Evolutionary conservation across 2,888 invertebrate genomes (phyloP), one percentile per base, ranked within the genome.

Genomic region (Gortyna flavago): DNA sequence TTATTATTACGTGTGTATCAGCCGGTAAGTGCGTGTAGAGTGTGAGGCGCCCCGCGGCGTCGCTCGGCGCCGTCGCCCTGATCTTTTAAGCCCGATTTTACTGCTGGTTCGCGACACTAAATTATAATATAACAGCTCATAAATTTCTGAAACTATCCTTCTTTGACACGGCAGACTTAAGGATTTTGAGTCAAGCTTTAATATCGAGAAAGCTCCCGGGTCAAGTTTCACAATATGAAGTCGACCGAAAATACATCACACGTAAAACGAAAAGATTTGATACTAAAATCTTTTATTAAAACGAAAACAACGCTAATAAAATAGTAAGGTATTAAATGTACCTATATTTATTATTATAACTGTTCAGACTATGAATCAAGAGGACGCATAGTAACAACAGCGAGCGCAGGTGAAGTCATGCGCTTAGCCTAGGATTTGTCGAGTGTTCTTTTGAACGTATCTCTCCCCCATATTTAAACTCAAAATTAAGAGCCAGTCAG

Each of bases 91-190:
- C 95, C 92, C 91, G 91, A 94, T 93, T 96, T 96, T 96, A 95
- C 95, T 92, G 94, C 93, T 90, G 89, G 92, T 92, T 92, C 91
- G 92, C 93, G 91, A 92, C 91, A 96, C 95, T 96, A 96, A 96
- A 96, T 96, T 96, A 96, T 95, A 96, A 96, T 96, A 96, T 95
- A 96, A 96, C 96, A 96, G 91, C 93, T 94, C 96, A 93, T 96
- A 96, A 96, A 96, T 96, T 96, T 93, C 92, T 88, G 91, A 93
- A 96, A 96, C 96, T 96, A 96, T 95, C 96, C 94, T 90, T 88
- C 86, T 86, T 89, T 94, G 96, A 95, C 96, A 90, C 74, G 84
- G 78, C 81, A 84, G 94, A 93, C 93, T 95, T 95, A 95, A 92
- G 92, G 91, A 89, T 91, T 91, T 92, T 88, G 89, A 82, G 87